Base-by-base conservation (phyloP, 2,797 vertebrate genomes). In the Pseudotriccus pelzelni region DNA sequence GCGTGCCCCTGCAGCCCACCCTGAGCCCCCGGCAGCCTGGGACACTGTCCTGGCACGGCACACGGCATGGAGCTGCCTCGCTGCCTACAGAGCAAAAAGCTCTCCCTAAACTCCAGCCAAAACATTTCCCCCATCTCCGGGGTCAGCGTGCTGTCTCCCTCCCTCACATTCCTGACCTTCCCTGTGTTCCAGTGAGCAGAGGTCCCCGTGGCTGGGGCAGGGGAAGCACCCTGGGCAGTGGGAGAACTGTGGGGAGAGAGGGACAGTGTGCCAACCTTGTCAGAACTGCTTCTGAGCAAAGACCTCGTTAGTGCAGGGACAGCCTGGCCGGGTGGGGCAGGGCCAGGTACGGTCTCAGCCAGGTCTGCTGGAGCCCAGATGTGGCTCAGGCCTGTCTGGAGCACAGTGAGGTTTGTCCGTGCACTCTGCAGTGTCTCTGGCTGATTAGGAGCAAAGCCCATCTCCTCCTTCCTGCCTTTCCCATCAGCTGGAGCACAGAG, bases 381-480 rank as follows among this genome's bases (percentile, higher is more conserved):
- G 50, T 2, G 17, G 66, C 34, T 73, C 68, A 84, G 66, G 73
- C 56, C 84, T 37, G 81, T 34, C 74, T 72, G 1, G 3, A 19
- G 91, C 52, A 22, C 39, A 55, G 55, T 1, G 1, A 60, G 59
- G 19, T 79, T 91, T 70, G 62, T 75, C 84, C 78, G 74, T 89
- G 82, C 75, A 55, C 56, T 6, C 16, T 24, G 49, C 78, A n/a
- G 25, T 14, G 3, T 47, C 85, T 84, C 87, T 67, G 72, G 84
- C 82, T 94, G 89, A 94, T 93, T 93, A 92, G 78, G 41, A 93
- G 89, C 93, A 86, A 88, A 94, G 66, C 80, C 86, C 90, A 91
- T 89, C 91, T 95, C 93, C 87, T 94, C 69, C 76, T 94, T 93
- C 95, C 93, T 96, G 94, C 91, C 69, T 24, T 70, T 69, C 58